Evolutionary conservation across 2,888 invertebrate species (phyloP).

Genomic region (Xestoiulus laeticollis): DNA sequence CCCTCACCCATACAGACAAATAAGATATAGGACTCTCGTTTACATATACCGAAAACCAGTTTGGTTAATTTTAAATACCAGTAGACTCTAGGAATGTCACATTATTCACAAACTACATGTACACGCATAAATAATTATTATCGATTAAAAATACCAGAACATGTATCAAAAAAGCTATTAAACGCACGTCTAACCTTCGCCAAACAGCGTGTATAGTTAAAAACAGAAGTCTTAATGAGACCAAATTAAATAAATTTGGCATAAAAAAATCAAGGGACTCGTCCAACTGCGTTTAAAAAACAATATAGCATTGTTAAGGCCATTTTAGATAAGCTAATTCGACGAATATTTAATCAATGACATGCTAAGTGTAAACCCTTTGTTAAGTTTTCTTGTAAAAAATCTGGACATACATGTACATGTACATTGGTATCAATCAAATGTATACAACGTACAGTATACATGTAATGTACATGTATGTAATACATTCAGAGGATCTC

Average conservation of each 20-base stretch:
- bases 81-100: background rate
- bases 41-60: background rate
- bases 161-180: background rate
- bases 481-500: too few relatives aligned
- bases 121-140: conserved; percentile 6
- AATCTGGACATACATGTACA: background rate
- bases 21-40: background rate
- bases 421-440: background rate
- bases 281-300: background rate
- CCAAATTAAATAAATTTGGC: background rate
- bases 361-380: background rate
- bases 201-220: background rate
- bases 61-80: background rate
- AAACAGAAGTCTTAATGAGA: background rate
- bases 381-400: background rate
- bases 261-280: background rate
- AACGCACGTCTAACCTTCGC: background rate
- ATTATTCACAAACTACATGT: conserved; percentile 9
- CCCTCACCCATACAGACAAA: too few relatives aligned
- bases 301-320: background rate
- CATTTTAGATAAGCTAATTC: background rate
- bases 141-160: background rate
- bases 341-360: background rate
- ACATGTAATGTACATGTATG: too few relatives aligned
- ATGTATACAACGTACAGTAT: background rate